A percentile compares a stretch with the other conserved stretches of the same genome.
These are phyloP conservation scores for Junonia oenone DNA, from an alignment of 2,888 invertebrate genomes.

Conservation along the genomic window DNA sequence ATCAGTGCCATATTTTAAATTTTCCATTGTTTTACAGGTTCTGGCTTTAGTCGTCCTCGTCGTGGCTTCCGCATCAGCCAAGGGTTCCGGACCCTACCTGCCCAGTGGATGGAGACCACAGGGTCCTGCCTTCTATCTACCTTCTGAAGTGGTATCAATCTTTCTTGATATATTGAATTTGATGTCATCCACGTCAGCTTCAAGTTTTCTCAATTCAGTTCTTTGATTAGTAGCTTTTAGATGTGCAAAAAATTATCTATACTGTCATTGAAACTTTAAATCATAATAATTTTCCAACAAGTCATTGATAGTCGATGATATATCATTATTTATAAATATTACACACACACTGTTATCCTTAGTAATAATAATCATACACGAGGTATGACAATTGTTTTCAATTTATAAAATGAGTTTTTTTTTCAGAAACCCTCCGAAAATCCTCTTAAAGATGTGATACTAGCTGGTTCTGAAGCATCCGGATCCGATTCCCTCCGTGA, in stretches of 20 bases:
- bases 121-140: slow-evolving; percentile 62
- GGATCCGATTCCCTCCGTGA: slow-evolving; percentile 61
- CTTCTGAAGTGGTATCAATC: slow-evolving; percentile 52
- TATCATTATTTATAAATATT: too few species aligned
- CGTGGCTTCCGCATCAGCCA: slow-evolving; percentile 47
- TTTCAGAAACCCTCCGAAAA: slow-evolving; percentile 59
- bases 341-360: too few species aligned
- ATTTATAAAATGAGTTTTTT: too few species aligned
- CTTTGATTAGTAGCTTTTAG: too few species aligned
- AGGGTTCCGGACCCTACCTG: slow-evolving; percentile 63
- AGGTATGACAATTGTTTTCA: too few species aligned
- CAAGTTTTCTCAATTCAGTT: too few species aligned
- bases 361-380: too few species aligned
- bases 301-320: too few species aligned
- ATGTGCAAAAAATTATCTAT: too few species aligned
- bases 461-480: slow-evolving; percentile 61
- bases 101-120: slow-evolving; percentile 68
- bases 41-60: slow-evolving; percentile 45
- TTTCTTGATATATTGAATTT: neutral
- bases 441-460: slow-evolving; percentile 57
- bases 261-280: too few species aligned
- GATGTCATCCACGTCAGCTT: too few species aligned
- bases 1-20: neutral
- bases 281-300: too few species aligned
- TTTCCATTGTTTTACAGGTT: slow-evolving; percentile 39